phyloP scores from a whole-genome alignment of 2,113 vertebrate species.

The Hemibagrus wyckioides region DNA sequence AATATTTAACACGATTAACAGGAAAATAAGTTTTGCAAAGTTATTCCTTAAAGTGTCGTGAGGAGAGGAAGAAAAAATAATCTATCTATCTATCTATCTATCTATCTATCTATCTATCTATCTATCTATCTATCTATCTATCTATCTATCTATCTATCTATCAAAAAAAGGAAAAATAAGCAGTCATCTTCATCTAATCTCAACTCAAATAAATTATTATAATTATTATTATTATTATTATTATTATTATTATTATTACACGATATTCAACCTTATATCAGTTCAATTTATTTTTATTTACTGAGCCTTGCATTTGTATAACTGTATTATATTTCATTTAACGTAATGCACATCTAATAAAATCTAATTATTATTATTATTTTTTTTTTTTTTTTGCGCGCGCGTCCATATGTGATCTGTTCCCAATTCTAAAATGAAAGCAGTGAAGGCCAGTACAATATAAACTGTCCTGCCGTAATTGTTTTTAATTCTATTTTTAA shows the following conservation, averaged over 20 bases:
- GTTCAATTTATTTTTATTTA: neutral
- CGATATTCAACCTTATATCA: neutral
- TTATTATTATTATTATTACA: neutral
- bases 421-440: neutral
- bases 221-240: constrained; percentile 3
- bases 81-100: neutral
- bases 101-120: neutral
- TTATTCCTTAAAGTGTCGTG: neutral
- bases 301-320: neutral
- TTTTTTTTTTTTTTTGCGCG: neutral
- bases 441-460: neutral
- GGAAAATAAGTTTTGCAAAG: neutral
- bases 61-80: neutral
- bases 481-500: neutral
- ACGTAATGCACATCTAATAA: neutral
- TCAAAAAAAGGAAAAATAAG: too few relatives aligned
- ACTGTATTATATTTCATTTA: neutral
- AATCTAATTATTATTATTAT: neutral
- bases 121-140: neutral
- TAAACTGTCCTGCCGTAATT: neutral
- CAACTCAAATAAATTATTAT: neutral
- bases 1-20: neutral
- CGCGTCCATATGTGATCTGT: neutral
- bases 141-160: neutral
- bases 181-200: neutral